A percentile compares a stretch with the other conserved stretches of the same genome.
Evolutionary conservation across 2,113 vertebrate species (phyloP).

Genomic region (Eira barbara): DNA sequence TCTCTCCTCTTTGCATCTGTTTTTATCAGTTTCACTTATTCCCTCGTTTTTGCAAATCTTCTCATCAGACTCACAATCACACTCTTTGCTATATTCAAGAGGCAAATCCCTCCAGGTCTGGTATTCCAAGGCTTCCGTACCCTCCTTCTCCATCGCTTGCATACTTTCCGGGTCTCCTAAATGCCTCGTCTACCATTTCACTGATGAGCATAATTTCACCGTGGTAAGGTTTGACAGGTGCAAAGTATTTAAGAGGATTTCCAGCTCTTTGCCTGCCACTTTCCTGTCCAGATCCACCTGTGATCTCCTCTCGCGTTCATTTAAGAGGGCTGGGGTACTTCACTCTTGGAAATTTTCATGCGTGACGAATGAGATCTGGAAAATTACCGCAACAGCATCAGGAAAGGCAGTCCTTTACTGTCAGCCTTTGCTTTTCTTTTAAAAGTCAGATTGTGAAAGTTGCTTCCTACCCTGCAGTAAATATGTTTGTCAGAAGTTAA

Average conservation of each 20-base stretch:
- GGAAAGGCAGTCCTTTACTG: not conserved
- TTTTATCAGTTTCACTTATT: not conserved
- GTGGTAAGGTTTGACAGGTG: not conserved
- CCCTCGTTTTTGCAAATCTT: not conserved
- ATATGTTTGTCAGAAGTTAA: not conserved
- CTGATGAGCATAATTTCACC: not conserved
- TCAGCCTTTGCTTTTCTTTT: not conserved
- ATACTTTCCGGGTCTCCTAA: not conserved
- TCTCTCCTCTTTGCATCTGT: not conserved
- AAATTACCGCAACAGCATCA: not conserved
- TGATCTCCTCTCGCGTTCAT: not conserved
- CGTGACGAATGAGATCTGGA: not conserved
- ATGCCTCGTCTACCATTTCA: not conserved
- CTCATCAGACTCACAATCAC: not conserved
- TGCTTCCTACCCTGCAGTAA: not conserved
- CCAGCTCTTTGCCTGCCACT: not conserved
- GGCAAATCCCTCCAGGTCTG: accelerated
- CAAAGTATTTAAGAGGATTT: not conserved
- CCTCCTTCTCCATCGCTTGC: not conserved
- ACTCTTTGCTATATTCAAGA: not conserved
- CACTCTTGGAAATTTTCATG: not conserved
- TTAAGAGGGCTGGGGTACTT: not conserved
- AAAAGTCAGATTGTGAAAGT: slow-evolving; percentile 6
- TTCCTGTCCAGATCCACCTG: not conserved
- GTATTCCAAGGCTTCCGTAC: not conserved